Conservation (phyloP, 2,888 invertebrate genomes). For the Pycnomerus fuliginosus region DNA sequence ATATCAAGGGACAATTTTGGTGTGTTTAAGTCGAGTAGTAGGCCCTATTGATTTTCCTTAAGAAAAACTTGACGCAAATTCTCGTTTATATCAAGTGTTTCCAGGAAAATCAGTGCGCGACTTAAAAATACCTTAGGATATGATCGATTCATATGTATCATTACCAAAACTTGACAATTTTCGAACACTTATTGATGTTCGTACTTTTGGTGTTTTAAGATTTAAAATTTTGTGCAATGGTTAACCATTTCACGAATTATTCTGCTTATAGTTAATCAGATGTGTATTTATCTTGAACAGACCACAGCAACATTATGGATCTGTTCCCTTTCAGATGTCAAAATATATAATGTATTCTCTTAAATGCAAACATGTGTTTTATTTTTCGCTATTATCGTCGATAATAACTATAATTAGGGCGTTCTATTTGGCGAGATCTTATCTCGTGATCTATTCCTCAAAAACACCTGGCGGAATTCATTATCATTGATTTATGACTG, state of each 20-base stretch:
- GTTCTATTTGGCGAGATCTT: no score
- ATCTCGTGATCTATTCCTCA: no score
- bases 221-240: slow-evolving; percentile 33
- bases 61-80: slow-evolving; percentile 28
- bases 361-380: slow-evolving; percentile 42
- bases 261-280: slow-evolving; percentile 24
- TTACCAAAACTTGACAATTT: slow-evolving; percentile 18
- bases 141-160: slow-evolving; percentile 25
- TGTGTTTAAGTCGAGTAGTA: slow-evolving; percentile 41
- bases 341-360: slow-evolving; percentile 50
- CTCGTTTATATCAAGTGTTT: slow-evolving; percentile 29
- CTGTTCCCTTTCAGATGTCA: slow-evolving; percentile 40
- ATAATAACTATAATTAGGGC: no score
- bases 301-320: slow-evolving; percentile 26
- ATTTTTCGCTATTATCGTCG: slow-evolving; percentile 14
- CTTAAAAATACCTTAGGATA: slow-evolving; percentile 23
- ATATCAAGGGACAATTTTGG: not conserved
- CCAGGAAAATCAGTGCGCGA: slow-evolving; percentile 29
- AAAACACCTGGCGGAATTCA: no score
- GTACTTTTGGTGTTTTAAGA: slow-evolving; percentile 23
- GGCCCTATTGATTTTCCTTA: slow-evolving; percentile 46
- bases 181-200: slow-evolving; percentile 19
- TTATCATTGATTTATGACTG: no score
- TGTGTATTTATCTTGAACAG: slow-evolving; percentile 28
- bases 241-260: slow-evolving; percentile 42